Evolutionary conservation across 2,797 vertebrate species (phyloP).

Genomic region (Anguilla marmorata): DNA sequence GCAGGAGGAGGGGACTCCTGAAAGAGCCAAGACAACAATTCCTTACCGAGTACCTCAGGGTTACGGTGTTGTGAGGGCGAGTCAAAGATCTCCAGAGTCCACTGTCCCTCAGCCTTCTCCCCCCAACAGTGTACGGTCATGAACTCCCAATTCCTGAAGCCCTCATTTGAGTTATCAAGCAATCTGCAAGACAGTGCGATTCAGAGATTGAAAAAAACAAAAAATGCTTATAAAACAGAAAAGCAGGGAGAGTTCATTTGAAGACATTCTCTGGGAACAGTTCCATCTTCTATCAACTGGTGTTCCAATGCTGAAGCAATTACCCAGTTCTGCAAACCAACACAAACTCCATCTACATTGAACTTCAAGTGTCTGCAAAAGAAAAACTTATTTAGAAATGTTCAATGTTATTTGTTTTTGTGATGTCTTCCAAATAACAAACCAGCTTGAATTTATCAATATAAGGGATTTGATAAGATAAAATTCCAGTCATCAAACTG

Average conservation of each 20-base stretch:
- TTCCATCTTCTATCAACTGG: constrained; percentile 5
- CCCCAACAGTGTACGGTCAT: constrained; percentile 96
- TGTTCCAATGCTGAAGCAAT: constrained; percentile 12
- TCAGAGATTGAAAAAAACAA: neutral
- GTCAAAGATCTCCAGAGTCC: constrained; percentile 87
- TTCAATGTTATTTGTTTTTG: neutral
- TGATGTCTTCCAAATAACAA: constrained; percentile 4
- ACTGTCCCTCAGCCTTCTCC: constrained; percentile 81
- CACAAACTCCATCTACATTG: constrained; percentile 22
- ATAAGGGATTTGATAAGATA: neutral
- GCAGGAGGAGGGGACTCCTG: constrained; percentile 29
- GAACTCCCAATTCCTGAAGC: constrained; percentile 93
- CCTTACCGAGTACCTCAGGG: constrained; percentile 79
- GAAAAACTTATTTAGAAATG: constrained; percentile 8
- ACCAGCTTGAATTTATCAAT: constrained; percentile 20
- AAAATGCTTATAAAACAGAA: constrained; percentile 13
- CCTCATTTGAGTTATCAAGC: constrained; percentile 85
- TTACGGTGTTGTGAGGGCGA: constrained; percentile 81
- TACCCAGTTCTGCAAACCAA: constrained; percentile 30
- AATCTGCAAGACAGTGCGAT: constrained; percentile 62
- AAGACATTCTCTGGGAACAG: constrained; percentile 13
- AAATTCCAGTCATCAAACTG: neutral
- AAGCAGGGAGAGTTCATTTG: constrained; percentile 10
- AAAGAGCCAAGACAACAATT: neutral
- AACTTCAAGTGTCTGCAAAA: constrained; percentile 4